phyloP scores from a whole-genome alignment of 2,888 invertebrate species.

The Lasius platythorax region DNA sequence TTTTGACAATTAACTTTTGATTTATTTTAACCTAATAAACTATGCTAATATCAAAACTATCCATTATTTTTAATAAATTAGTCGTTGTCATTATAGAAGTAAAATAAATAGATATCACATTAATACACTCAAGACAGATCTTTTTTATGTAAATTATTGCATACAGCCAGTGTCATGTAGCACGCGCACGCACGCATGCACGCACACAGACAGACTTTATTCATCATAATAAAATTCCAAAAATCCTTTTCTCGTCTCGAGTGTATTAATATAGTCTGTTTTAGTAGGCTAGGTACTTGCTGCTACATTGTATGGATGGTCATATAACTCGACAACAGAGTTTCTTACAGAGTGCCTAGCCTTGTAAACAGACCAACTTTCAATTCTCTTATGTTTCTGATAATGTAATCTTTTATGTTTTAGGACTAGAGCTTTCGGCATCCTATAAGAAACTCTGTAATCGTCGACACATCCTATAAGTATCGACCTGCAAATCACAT shows the following conservation, averaged over 20 bases:
- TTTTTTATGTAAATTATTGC: constrained; percentile 6
- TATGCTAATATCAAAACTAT: neutral
- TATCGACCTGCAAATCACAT: constrained; percentile 28
- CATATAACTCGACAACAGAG: constrained; percentile 63
- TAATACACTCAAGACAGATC: constrained; percentile 1
- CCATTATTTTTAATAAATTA: constrained; percentile 20
- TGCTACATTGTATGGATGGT: constrained; percentile 65
- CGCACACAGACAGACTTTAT: neutral
- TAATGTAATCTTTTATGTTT: constrained; percentile 78
- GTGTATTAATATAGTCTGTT: constrained; percentile 75
- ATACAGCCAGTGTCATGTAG: neutral
- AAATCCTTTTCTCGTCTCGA: neutral
- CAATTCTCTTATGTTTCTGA: constrained; percentile 59
- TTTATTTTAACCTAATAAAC: constrained; percentile 19
- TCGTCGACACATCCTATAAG: constrained; percentile 57
- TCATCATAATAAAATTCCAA: neutral
- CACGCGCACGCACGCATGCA: no score
- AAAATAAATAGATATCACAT: constrained; percentile 17
- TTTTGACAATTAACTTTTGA: neutral
- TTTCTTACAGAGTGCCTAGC: constrained; percentile 84
- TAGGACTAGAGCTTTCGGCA: constrained; percentile 83
- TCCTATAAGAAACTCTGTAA: constrained; percentile 83
- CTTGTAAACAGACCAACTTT: constrained; percentile 78
- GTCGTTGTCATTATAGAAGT: constrained; percentile 12
- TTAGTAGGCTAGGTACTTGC: constrained; percentile 81